A percentile compares a stretch with the other conserved stretches of the same genome.
Evolutionary conservation across 1,140 invertebrate species (phyloP).

Genomic region (Coptotermes formosanus): DNA sequence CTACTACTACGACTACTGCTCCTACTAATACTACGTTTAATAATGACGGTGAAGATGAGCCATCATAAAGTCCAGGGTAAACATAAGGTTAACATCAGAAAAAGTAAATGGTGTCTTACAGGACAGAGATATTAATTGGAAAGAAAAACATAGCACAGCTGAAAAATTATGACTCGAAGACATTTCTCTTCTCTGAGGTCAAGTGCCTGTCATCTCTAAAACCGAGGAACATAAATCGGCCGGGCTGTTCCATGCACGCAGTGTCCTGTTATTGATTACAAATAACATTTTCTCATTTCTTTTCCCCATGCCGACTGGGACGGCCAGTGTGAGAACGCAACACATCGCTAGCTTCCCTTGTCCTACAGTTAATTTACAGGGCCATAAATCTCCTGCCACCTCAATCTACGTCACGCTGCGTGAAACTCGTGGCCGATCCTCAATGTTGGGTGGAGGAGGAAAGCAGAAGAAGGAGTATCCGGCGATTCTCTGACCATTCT

Average conservation of each 20-base stretch:
- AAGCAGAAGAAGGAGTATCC: neutral
- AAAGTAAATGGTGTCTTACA: too few species aligned
- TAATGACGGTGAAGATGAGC: too few species aligned
- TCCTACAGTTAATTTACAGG: slow-evolving; percentile 6
- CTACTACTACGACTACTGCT: too few species aligned
- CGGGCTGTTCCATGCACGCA: neutral
- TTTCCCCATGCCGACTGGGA: neutral
- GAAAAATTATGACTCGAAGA: too few species aligned
- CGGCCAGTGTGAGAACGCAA: neutral
- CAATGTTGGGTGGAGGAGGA: neutral
- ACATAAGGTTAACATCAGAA: too few species aligned
- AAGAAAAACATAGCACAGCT: too few species aligned
- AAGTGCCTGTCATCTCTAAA: too few species aligned
- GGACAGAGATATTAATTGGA: too few species aligned
- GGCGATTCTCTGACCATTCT: neutral
- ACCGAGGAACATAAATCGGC: too few species aligned
- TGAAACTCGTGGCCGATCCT: slow-evolving; percentile 7
- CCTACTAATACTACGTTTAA: too few species aligned
- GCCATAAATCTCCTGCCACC: slow-evolving; percentile 3
- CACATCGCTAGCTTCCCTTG: neutral
- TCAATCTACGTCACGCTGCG: slow-evolving; percentile 9
- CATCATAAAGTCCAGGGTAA: too few species aligned
- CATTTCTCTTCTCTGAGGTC: too few species aligned
- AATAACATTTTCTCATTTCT: slow-evolving; percentile 20
- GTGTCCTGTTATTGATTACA: neutral